phyloP scores from a whole-genome alignment of 2,113 vertebrate species.

The Ochotona curzoniae region DNA sequence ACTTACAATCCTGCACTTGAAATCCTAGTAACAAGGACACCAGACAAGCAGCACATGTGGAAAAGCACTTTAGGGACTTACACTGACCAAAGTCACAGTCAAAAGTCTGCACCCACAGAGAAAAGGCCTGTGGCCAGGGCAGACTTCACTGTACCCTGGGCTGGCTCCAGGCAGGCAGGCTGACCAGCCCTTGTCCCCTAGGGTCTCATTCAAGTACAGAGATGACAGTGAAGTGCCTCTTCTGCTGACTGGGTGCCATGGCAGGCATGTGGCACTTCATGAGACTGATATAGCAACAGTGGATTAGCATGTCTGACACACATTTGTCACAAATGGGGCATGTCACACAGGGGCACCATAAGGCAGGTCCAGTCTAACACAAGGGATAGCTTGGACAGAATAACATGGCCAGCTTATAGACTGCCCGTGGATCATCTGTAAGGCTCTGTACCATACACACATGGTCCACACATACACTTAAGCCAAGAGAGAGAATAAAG shows the following conservation, averaged over 20 bases:
- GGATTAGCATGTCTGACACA: background rate
- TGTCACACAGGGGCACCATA: background rate
- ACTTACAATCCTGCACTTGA: conserved; percentile 6
- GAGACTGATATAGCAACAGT: background rate
- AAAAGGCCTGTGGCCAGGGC: background rate
- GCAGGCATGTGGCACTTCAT: background rate
- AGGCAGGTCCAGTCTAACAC: background rate
- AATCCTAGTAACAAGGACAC: background rate
- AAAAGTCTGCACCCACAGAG: background rate
- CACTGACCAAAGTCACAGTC: background rate
- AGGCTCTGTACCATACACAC: background rate
- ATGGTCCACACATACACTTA: background rate
- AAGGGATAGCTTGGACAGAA: background rate
- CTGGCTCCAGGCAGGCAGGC: background rate
- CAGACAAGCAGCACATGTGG: conserved; percentile 23
- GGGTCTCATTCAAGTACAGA: background rate
- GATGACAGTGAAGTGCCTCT: background rate
- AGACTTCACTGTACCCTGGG: background rate
- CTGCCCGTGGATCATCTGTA: background rate
- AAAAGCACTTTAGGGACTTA: background rate
- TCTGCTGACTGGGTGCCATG: background rate
- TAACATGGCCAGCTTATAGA: background rate
- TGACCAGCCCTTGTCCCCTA: background rate
- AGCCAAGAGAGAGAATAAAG: background rate
- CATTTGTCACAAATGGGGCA: background rate